Percentiles rank a stretch among this genome's conserved stretches.
Evolutionary conservation across 2,797 vertebrate species (phyloP).

Genomic region (Phataginus tetradactyla): DNA sequence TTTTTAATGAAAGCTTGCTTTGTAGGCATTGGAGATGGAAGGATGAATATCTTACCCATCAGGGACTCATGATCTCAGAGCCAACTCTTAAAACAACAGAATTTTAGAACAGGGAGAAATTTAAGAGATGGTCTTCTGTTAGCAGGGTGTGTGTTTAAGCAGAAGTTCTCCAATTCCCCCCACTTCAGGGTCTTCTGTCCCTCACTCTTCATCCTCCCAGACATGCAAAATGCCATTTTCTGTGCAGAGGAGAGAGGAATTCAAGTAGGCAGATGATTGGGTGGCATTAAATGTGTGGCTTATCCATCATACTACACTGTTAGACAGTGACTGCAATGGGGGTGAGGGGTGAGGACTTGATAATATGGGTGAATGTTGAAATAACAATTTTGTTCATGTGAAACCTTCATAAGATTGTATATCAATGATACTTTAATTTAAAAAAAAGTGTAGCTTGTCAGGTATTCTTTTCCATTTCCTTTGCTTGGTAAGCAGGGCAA

Average conservation of each 20-base stretch:
- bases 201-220: not conserved
- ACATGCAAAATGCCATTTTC: not conserved
- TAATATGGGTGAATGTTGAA: too few relatives aligned
- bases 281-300: not conserved
- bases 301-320: not conserved
- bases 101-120: not conserved
- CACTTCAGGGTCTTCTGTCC: not conserved
- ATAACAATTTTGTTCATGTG: too few relatives aligned
- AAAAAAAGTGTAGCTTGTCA: not conserved
- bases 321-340: too few relatives aligned
- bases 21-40: not conserved
- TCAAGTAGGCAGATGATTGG: not conserved
- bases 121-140: not conserved
- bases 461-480: not conserved
- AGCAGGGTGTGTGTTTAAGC: not conserved
- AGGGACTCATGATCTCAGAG: not conserved
- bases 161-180: not conserved
- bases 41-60: not conserved
- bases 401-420: too few relatives aligned
- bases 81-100: not conserved
- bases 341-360: too few relatives aligned
- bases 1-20: conserved; percentile 34
- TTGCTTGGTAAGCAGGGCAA: not conserved
- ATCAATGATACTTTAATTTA: too few relatives aligned
- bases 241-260: not conserved